Evolutionary conservation across 2,113 vertebrate species (phyloP), one percentile per base, ranked within the genome.

Genomic region (Sceloporus tristichus): DNA sequence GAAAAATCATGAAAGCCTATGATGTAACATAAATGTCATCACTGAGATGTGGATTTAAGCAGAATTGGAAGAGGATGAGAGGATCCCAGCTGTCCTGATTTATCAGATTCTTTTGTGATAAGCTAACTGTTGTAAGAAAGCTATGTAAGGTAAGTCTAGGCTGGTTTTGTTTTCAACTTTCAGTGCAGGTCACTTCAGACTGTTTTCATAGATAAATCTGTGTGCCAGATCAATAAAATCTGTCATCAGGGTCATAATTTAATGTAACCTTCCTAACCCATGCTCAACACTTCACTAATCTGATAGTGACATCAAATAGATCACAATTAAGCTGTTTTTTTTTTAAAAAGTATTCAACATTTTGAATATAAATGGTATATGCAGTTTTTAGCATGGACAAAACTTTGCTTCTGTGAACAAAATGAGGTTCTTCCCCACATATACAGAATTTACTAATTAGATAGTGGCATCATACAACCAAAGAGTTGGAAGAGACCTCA

Each of bases 11-110:
- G 0, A 53, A 90, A 62, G 76, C 70, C 27, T 29, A 89, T 76
- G 68, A 85, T 5, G 5, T 53, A 78, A 38, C 68, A 79, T 91
- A 70, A 48, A 79, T 91, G 89, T 92, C 82, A 48, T 82, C 27
- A 29, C 25, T 86, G 18, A 82, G 16, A 38, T 86, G 48, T 34
- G 38, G 38, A 16, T 85, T 70, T 54, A 27, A 91, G 48, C 23
- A 90, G 54, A 65, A 79, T 79, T 91, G 70, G 53, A 91, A 74
- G 13, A 87, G 25, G 53, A 80, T 85, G 1, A 83, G 76, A 82
- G 0, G 0, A 1, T 13, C 92, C 48, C 48, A 38, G 91, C 91
- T 7, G 38, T 79, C 78, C 38, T 59, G 40, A 82, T 68, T 87
- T 85, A 27, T 74, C 13, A 86, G 10, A 62, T 1, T 16, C 56